A percentile compares a stretch with the other conserved stretches of the same genome.
Evolutionary conservation across 1,140 invertebrate species (phyloP).

Genomic region (Pteromalus puparum): DNA sequence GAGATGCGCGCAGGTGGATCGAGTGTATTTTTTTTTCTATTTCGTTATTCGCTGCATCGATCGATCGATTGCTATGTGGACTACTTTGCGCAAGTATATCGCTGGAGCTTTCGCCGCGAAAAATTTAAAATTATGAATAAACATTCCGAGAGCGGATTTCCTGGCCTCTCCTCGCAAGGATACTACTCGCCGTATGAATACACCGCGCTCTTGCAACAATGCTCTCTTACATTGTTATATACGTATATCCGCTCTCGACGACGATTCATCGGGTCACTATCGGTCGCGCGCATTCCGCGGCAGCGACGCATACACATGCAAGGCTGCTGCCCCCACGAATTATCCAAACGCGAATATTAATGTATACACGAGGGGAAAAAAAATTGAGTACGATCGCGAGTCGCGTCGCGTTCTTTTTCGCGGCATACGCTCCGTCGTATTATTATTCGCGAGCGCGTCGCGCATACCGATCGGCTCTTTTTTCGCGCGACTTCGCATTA

Average conservation of each 20-base stretch:
- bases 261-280: not conserved
- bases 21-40: not conserved
- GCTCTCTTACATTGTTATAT: not conserved
- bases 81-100: not conserved
- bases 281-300: not conserved
- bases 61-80: not conserved
- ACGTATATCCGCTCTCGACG: not conserved
- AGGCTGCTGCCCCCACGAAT: not conserved
- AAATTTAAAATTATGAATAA: conserved; percentile 8
- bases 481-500: not conserved
- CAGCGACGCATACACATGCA: not conserved
- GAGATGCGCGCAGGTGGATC: not conserved
- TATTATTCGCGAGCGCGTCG: not conserved
- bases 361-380: not conserved
- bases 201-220: no score
- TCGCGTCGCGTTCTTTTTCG: not conserved
- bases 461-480: not conserved
- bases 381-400: not conserved
- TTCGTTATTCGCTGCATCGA: not conserved
- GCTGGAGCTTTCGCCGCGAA: not conserved
- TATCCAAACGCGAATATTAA: not conserved
- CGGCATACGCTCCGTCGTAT: not conserved
- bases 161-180: not conserved
- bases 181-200: not conserved
- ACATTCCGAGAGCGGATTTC: not conserved